Conservation (phyloP, 2,113 vertebrate species). For the Abramis brama region DNA sequence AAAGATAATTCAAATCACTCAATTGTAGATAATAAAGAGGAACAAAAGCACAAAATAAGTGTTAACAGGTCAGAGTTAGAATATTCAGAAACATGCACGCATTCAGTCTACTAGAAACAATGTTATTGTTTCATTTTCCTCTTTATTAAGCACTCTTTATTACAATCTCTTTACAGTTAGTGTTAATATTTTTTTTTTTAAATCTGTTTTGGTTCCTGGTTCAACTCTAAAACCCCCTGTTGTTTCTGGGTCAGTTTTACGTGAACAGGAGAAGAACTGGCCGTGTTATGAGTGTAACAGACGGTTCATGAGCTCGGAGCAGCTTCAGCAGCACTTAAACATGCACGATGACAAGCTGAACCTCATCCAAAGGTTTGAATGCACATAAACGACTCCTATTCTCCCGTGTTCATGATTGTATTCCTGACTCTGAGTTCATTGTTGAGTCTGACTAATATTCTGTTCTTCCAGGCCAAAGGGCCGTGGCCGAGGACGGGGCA, state of each 20-base stretch:
- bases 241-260: slow-evolving; percentile 69
- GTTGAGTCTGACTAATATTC: not conserved
- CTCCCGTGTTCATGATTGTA: not conserved
- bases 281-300: slow-evolving; percentile 96
- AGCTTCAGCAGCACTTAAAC: slow-evolving; percentile 96
- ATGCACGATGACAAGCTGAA: slow-evolving; percentile 96
- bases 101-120: too few species aligned
- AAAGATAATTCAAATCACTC: not conserved
- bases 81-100: too few species aligned
- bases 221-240: not conserved
- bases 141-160: too few species aligned
- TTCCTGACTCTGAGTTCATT: not conserved
- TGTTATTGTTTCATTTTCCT: too few species aligned
- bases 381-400: not conserved
- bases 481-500: slow-evolving; percentile 87
- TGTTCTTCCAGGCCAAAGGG: slow-evolving; percentile 82
- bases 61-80: too few species aligned
- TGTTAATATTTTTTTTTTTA: not conserved
- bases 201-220: not conserved
- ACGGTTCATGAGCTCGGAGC: slow-evolving; percentile 95
- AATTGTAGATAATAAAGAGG: not conserved
- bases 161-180: too few species aligned
- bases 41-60: too few species aligned
- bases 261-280: slow-evolving; percentile 98
- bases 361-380: slow-evolving; percentile 84